These are phyloP conservation scores for Acridotheres tristis DNA, from an alignment of 2,797 vertebrate species.

Conservation along the genomic window DNA sequence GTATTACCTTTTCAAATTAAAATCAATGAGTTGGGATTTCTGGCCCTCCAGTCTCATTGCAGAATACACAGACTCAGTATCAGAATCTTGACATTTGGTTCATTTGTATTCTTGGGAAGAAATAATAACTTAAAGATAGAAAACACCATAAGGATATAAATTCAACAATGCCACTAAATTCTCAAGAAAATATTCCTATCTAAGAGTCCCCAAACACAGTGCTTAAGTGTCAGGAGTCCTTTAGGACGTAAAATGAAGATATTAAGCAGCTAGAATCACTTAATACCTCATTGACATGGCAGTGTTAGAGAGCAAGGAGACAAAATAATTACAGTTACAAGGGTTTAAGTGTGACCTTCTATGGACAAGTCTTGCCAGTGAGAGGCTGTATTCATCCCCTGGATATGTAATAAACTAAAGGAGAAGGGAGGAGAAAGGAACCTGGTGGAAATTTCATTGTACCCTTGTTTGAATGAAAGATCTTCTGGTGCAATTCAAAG, in stretches of 20 bases:
- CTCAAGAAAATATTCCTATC: background rate
- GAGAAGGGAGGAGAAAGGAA: background rate
- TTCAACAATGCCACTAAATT: background rate
- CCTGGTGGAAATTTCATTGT: background rate
- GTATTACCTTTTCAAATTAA: background rate
- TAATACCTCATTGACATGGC: background rate
- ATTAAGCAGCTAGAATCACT: background rate
- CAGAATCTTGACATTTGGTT: background rate
- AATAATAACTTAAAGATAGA: background rate
- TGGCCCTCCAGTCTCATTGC: background rate
- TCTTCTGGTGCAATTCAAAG: background rate
- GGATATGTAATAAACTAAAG: background rate
- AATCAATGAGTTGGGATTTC: background rate
- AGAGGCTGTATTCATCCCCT: background rate
- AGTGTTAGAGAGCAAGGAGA: background rate
- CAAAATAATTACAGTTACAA: background rate
- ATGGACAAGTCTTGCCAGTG: background rate
- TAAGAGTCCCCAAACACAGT: background rate
- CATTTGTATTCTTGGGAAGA: background rate
- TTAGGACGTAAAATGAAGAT: background rate
- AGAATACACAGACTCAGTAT: background rate
- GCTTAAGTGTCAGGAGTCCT: background rate
- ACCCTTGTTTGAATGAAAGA: background rate
- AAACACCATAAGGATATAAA: background rate
- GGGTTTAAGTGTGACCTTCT: background rate